Conservation (phyloP, 35 echinoderm and acorn worm genomes). For the Chiridota heheva region DNA sequence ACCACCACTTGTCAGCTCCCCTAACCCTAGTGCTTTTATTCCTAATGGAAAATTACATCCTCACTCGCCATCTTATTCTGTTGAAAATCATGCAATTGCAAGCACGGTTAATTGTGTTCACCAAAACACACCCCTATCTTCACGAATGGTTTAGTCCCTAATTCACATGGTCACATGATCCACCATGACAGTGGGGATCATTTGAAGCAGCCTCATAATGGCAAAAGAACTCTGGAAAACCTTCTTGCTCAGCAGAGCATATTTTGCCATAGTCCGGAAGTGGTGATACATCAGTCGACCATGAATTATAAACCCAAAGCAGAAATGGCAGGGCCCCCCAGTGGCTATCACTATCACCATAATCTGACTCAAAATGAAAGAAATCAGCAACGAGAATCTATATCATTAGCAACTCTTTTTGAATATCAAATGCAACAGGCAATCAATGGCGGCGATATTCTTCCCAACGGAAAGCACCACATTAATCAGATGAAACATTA, state of each 20-base stretch:
- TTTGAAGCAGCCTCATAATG: constrained; percentile 4
- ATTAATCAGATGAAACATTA: constrained; percentile 7
- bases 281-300: too few relatives aligned
- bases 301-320: constrained; percentile 38
- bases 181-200: not conserved
- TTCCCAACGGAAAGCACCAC: constrained; percentile 41
- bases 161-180: too few relatives aligned
- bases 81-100: too few relatives aligned
- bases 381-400: constrained; percentile 23
- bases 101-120: too few relatives aligned
- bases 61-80: too few relatives aligned
- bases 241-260: constrained; percentile 41
- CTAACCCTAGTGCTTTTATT: too few relatives aligned
- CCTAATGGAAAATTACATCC: too few relatives aligned
- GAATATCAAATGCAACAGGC: constrained; percentile 44
- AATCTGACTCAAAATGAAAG: not conserved
- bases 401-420: constrained; percentile 36
- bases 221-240: constrained; percentile 32
- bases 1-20: too few relatives aligned
- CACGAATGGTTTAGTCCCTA: too few relatives aligned
- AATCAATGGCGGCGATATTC: constrained; percentile 15
- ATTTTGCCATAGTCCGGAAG: not conserved
- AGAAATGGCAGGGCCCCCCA: not conserved
- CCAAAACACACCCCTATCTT: too few relatives aligned
- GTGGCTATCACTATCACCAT: constrained; percentile 10